Evolutionary conservation across 2,888 invertebrate species (phyloP).

Genomic region (Carpatolechia fugitivella): DNA sequence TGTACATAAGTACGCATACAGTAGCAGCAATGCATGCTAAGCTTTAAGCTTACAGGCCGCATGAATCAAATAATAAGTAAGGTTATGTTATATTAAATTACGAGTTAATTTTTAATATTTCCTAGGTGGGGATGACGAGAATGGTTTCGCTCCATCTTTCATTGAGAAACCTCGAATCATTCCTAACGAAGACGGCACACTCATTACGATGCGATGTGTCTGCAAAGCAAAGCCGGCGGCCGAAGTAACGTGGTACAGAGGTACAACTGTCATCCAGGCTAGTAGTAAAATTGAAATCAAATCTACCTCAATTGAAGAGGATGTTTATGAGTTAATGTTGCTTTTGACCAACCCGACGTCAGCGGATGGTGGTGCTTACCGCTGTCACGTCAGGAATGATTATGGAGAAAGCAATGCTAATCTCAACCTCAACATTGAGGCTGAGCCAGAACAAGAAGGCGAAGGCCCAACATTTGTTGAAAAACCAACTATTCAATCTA

Average conservation of each 20-base stretch:
- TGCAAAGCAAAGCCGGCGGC: slow-evolving; percentile 97
- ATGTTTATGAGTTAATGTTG: slow-evolving; percentile 91
- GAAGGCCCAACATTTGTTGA: slow-evolving; percentile 96
- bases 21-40: slow-evolving; percentile 67
- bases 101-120: slow-evolving; percentile 28
- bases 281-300: slow-evolving; percentile 91
- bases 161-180: slow-evolving; percentile 99
- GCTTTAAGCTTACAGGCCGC: slow-evolving; percentile 68
- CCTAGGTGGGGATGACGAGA: slow-evolving; percentile 93
- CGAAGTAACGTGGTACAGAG: slow-evolving; percentile 96
- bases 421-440: slow-evolving; percentile 97
- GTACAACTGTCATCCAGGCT: slow-evolving; percentile 90
- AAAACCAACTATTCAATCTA: slow-evolving; percentile 92
- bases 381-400: slow-evolving; percentile 97
- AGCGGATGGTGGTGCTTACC: slow-evolving; percentile 80
- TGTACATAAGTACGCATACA: slow-evolving; percentile 69
- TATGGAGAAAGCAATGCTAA: slow-evolving; percentile 98
- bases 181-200: slow-evolving; percentile 97
- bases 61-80: slow-evolving; percentile 37
- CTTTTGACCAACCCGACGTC: slow-evolving; percentile 73
- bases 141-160: slow-evolving; percentile 97
- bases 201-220: slow-evolving; percentile 98
- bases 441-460: slow-evolving; percentile 95
- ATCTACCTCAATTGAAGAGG: slow-evolving; percentile 87
- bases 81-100: not conserved